Evolutionary conservation across 2,797 vertebrate genomes (phyloP).

Genomic region (Chiropotes sagulatus): DNA sequence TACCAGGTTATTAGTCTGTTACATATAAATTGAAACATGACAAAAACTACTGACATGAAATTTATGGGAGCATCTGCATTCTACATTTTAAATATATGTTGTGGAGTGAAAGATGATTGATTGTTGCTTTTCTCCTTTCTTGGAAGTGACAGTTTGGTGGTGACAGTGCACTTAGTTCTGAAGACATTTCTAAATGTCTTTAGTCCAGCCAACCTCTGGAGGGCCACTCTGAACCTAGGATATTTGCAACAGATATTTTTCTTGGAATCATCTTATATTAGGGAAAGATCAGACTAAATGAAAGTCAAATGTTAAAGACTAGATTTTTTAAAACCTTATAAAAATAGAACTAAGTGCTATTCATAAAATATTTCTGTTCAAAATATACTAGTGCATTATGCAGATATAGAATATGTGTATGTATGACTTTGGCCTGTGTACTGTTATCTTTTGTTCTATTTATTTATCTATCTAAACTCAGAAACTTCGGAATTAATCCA

Average conservation of each 20-base stretch:
- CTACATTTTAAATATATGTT: neutral
- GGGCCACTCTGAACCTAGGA: neutral
- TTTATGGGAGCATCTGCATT: neutral
- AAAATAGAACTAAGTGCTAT: neutral
- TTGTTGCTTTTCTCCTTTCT: neutral
- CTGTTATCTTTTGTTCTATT: conserved; percentile 26
- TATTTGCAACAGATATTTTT: neutral
- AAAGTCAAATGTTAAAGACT: neutral
- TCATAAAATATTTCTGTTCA: neutral
- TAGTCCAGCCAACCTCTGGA: neutral
- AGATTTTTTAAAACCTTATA: neutral
- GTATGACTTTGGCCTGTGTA: neutral
- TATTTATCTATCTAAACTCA: conserved; percentile 55
- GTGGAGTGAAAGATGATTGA: neutral
- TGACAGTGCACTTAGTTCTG: neutral
- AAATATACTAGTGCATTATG: neutral
- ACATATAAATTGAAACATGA: neutral
- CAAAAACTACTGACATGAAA: neutral
- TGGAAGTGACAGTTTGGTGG: neutral
- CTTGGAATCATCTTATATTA: neutral
- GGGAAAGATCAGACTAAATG: neutral
- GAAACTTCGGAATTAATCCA: conserved; percentile 37
- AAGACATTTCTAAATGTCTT: neutral
- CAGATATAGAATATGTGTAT: neutral
- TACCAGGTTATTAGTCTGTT: neutral